phyloP scores from a whole-genome alignment of 2,797 vertebrate genomes.

The Melanotaenia boesemani region DNA sequence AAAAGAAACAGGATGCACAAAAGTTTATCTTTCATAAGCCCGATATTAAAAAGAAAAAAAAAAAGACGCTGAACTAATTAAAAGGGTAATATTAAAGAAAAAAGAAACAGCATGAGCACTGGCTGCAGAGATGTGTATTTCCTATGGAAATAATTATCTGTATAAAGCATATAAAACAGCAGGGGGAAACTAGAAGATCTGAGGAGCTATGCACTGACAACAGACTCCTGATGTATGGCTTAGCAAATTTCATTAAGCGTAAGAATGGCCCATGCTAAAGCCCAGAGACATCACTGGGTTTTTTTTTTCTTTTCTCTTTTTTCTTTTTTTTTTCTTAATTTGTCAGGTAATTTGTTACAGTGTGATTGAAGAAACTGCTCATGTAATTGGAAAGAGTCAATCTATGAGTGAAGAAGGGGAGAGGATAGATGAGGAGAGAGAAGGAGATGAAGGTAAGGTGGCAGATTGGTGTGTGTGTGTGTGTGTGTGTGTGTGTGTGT shows the following conservation, averaged over 20 bases:
- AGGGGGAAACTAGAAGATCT: constrained; percentile 51
- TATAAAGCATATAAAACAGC: constrained; percentile 73
- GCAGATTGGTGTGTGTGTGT: background rate
- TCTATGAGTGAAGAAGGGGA: constrained; percentile 57
- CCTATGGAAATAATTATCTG: constrained; percentile 74
- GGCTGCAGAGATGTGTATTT: constrained; percentile 47
- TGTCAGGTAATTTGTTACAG: constrained; percentile 83
- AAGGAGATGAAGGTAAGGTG: constrained; percentile 36
- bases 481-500: background rate
- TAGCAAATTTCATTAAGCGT: constrained; percentile 81
- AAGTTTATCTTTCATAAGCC: constrained; percentile 46
- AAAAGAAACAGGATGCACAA: constrained; percentile 1
- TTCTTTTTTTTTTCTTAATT: constrained; percentile 58
- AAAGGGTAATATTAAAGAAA: constrained; percentile 42
- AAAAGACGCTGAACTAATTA: constrained; percentile 53
- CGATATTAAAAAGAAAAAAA: constrained; percentile 19
- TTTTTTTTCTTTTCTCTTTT: constrained; percentile 44
- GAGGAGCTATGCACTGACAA: constrained; percentile 63
- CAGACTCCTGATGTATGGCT: constrained; percentile 75
- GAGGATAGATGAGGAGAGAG: constrained; percentile 47
- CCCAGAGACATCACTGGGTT: constrained; percentile 74
- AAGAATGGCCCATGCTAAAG: constrained; percentile 68
- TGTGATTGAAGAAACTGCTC: constrained; percentile 81
- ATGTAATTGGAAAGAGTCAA: constrained; percentile 82
- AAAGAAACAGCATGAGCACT: constrained; percentile 31